phyloP scores from a whole-genome alignment of 37 sponge, comb jelly and placozoan species.

The Halichondria panicea region DNA sequence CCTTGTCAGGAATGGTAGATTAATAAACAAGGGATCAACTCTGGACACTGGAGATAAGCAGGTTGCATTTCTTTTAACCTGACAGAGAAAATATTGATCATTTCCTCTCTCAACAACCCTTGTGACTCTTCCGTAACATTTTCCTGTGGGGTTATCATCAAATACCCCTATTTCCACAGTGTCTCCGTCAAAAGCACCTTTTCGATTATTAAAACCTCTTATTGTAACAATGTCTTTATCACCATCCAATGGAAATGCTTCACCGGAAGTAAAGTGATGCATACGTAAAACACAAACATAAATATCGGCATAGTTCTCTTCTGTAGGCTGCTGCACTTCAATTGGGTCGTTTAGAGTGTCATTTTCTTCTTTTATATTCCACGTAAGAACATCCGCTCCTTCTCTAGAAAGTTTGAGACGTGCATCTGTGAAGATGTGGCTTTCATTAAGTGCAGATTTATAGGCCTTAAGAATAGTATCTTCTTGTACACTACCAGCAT shows the following conservation, averaged over 20 bases:
- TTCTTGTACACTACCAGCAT: neutral
- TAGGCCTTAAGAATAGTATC: slow-evolving; percentile 50
- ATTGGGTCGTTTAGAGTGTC: neutral
- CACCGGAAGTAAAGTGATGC: slow-evolving; percentile 8
- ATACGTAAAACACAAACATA: slow-evolving; percentile 25
- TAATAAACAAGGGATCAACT: slow-evolving; percentile 49
- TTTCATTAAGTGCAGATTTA: slow-evolving; percentile 24
- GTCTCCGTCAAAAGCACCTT: slow-evolving; percentile 68
- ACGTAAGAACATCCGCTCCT: slow-evolving; percentile 1
- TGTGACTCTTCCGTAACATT: slow-evolving; percentile 41
- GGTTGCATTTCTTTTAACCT: slow-evolving; percentile 41
- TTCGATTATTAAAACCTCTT: slow-evolving; percentile 43
- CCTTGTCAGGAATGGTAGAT: slow-evolving; percentile 60
- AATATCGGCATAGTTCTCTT: slow-evolving; percentile 1
- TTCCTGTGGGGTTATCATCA: slow-evolving; percentile 1
- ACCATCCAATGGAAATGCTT: slow-evolving; percentile 61
- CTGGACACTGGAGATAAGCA: slow-evolving; percentile 57
- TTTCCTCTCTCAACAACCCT: slow-evolving; percentile 20
- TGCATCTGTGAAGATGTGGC: neutral
- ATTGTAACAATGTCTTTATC: slow-evolving; percentile 18
- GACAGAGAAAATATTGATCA: slow-evolving; percentile 41
- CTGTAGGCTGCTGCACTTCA: neutral
- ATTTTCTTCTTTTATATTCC: neutral
- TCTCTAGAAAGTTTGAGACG: slow-evolving; percentile 2
- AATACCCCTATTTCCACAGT: slow-evolving; percentile 43